phyloP scores from a whole-genome alignment of 2,113 vertebrate genomes.

The Rallus limicola region DNA sequence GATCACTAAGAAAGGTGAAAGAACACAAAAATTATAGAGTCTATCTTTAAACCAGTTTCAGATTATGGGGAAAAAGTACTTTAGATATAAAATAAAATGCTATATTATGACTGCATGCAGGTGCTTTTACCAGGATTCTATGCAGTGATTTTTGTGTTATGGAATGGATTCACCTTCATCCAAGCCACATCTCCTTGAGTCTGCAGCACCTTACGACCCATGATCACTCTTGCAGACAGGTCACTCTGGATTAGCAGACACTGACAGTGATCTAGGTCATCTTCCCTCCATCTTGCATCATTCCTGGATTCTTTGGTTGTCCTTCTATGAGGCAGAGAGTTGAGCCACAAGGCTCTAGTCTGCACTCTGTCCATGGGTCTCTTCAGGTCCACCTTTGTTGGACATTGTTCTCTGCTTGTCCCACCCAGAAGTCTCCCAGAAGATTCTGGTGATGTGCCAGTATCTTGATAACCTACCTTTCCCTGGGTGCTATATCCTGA shows the following conservation, averaged over 20 bases:
- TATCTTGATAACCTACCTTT: background rate
- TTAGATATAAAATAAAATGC: background rate
- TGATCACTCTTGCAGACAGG: background rate
- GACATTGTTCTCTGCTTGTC: background rate
- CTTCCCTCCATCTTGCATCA: background rate
- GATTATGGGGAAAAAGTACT: background rate
- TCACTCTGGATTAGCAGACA: rapidly evolving
- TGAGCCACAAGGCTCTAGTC: background rate
- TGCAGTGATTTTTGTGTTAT: background rate
- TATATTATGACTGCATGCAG: background rate
- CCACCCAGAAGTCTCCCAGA: background rate
- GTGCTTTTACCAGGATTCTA: background rate
- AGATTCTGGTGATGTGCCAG: background rate
- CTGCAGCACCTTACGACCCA: background rate
- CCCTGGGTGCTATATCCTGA: background rate
- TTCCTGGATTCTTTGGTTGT: background rate
- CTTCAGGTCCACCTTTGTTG: background rate
- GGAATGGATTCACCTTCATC: background rate
- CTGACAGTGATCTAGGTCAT: background rate
- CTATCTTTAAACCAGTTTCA: background rate
- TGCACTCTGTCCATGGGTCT: background rate
- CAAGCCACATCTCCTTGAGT: background rate
- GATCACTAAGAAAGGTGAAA: background rate
- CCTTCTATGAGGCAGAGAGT: background rate
- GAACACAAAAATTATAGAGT: background rate